phyloP scores from a whole-genome alignment of 2,113 vertebrate genomes.

The Sarotherodon lohbergeri region DNA sequence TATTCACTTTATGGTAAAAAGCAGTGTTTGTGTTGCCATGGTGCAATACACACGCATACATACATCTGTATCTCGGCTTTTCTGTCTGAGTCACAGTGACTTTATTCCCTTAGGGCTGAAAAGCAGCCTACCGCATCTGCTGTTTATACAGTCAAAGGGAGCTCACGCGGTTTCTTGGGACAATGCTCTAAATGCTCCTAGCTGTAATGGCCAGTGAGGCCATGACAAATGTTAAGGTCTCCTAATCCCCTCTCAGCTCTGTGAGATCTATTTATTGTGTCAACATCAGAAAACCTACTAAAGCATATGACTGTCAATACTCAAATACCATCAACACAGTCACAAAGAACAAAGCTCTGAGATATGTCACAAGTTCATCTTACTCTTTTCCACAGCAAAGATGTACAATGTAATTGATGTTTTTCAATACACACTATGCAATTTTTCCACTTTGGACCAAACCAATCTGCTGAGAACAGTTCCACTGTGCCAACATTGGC shows the following conservation, averaged over 20 bases:
- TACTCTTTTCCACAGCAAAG: background rate
- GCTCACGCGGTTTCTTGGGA: background rate
- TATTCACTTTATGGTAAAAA: background rate
- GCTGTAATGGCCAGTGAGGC: background rate
- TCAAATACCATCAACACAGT: background rate
- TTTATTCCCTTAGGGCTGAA: background rate
- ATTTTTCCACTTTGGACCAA: background rate
- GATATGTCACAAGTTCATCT: background rate
- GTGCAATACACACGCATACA: background rate
- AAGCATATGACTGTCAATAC: background rate
- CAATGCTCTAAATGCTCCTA: background rate
- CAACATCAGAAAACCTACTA: background rate
- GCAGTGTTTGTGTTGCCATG: background rate
- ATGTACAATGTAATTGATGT: background rate
- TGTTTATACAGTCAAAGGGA: slow-evolving; percentile 27
- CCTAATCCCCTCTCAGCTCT: background rate
- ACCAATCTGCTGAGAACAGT: background rate
- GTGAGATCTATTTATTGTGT: background rate
- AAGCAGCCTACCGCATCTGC: slow-evolving; percentile 22
- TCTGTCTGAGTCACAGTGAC: background rate
- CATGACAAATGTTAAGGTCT: background rate
- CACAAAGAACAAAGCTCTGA: background rate
- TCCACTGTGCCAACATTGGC: background rate
- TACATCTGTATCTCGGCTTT: background rate
- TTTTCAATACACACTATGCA: background rate